Base-by-base conservation (phyloP, 2,797 vertebrate genomes). In the Hydrophis major region DNA sequence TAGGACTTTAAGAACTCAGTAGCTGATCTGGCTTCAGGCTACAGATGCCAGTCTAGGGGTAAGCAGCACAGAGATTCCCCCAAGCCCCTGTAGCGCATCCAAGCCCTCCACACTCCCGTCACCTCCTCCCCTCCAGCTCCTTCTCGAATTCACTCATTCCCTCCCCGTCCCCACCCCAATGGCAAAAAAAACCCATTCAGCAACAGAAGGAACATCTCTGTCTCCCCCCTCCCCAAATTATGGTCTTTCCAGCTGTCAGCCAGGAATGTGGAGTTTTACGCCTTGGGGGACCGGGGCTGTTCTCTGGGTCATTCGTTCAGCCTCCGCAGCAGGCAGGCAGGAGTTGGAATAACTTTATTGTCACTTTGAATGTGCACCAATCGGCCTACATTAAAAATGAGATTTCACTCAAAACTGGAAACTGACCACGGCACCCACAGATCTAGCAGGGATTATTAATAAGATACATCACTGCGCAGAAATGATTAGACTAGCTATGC, bases 221-320 rank as follows among this genome's bases (percentile, higher is more conserved):
- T 16, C 4, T 32, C 14, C 22, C 60, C 3, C 59, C 22, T 3
- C 18, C 86, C 50, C 50, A 53, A 53, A 28, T n/a, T 11, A 55
- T 1, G 59, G 11, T n/a, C 20, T 92, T 61, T 69, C 42, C 91
- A 92, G 91, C 61, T 92, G 91, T 57, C 61, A n/a, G 32, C 2
- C 61, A 69, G 61, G 61, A 74, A 92, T 88, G 32, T 63, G 13
- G 14, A 92, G 56, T 92, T 56, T 25, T 66, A 92, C 91, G 53
- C 86, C n/a, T 14, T 87, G 91, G 63, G 91, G 47, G 83, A 47
- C 25, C 50, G 1, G 8, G 10, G 16, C 28, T 47, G 74, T 13
- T 14, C 27, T 14, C 14, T 91, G 16, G 7, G 27, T 53, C 50
- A 0, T 53, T 47, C 2, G 1, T 42, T 22, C 18, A 1, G 78